Evolutionary conservation across 92 coral and sea anemone genomes (phyloP).

Genomic region (Umimayanthus chanpuru): DNA sequence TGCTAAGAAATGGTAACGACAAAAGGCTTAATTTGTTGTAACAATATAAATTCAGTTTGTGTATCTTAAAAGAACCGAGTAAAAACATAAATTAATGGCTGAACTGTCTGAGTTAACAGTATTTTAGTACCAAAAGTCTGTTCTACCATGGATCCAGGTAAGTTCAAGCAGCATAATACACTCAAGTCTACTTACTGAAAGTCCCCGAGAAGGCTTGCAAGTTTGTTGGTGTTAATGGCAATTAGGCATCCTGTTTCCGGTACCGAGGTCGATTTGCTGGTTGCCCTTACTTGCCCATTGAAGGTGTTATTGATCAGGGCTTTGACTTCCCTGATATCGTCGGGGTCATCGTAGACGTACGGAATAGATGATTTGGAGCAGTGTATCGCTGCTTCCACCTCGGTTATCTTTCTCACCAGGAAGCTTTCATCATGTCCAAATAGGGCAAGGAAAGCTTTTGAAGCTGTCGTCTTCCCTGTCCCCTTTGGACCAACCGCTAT

Average conservation of each 20-base stretch:
- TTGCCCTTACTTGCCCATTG: conserved; percentile 41
- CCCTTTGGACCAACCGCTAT: conserved; percentile 38
- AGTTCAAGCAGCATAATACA: no score
- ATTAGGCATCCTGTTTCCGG: conserved; percentile 40
- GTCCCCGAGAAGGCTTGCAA: conserved; percentile 17
- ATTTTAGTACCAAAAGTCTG: no score
- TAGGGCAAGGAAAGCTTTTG: conserved; percentile 39
- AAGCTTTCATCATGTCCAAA: conserved; percentile 14
- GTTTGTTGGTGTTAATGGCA: conserved; percentile 34
- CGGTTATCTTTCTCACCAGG: conserved; percentile 17
- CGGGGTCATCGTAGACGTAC: conserved; percentile 22
- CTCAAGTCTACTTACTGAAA: neutral
- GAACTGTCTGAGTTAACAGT: no score
- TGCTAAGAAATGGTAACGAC: no score
- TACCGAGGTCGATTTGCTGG: conserved; percentile 16
- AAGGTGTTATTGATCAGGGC: conserved; percentile 43
- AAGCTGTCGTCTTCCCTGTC: conserved; percentile 52
- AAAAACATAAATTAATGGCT: no score
- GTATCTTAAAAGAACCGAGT: no score
- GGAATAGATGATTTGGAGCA: neutral
- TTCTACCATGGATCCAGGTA: no score
- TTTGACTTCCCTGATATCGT: conserved; percentile 29
- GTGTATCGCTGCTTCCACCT: conserved; percentile 11
- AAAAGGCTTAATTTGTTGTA: no score
- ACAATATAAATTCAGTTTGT: no score